Percentiles rank a stretch among this genome's conserved stretches.
These are phyloP conservation scores for Anthopleura sola DNA, from an alignment of 64 coral and sea anemone genomes.

Conservation along the genomic window DNA sequence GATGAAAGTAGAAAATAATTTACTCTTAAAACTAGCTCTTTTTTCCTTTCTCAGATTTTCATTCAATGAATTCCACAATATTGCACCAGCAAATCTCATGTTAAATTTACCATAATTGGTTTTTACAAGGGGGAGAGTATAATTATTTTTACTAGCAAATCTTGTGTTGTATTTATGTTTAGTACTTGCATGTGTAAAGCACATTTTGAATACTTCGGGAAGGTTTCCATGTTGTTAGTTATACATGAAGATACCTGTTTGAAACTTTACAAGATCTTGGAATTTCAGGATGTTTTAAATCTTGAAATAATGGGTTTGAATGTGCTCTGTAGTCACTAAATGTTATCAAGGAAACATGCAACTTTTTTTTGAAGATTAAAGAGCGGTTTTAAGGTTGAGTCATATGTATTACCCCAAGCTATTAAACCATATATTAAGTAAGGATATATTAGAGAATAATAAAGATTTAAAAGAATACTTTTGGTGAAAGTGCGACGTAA, in stretches of 20 bases:
- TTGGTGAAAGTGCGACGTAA: too few species aligned
- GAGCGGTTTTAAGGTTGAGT: slow-evolving; percentile 9
- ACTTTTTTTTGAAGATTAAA: slow-evolving; percentile 30
- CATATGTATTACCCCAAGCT: slow-evolving; percentile 16
- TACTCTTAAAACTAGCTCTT: slow-evolving; percentile 9
- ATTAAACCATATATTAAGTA: background rate
- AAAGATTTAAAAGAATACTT: too few species aligned
- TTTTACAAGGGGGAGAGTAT: slow-evolving; percentile 3
- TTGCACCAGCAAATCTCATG: slow-evolving; percentile 34
- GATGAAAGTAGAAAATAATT: background rate
- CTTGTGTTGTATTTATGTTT: slow-evolving; percentile 33
- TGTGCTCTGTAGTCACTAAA: slow-evolving; percentile 28
- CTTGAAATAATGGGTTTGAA: slow-evolving; percentile 19
- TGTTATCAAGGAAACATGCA: slow-evolving; percentile 22
- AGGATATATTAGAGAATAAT: background rate
- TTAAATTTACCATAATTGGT: slow-evolving; percentile 48
- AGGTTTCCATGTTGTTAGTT: slow-evolving; percentile 15
- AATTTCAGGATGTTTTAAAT: slow-evolving; percentile 41
- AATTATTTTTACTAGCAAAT: slow-evolving; percentile 28
- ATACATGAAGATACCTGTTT: slow-evolving; percentile 31
- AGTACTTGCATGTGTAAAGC: slow-evolving; percentile 23
- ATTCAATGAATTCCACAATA: slow-evolving; percentile 36
- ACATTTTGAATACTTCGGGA: slow-evolving; percentile 15
- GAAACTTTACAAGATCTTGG: slow-evolving; percentile 25
- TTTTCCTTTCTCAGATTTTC: slow-evolving; percentile 13